A percentile compares a stretch with the other conserved stretches of the same genome.
These are phyloP conservation scores for Melanotaenia parkinsoni DNA, from an alignment of 2,797 vertebrate species.

Conservation along the genomic window DNA sequence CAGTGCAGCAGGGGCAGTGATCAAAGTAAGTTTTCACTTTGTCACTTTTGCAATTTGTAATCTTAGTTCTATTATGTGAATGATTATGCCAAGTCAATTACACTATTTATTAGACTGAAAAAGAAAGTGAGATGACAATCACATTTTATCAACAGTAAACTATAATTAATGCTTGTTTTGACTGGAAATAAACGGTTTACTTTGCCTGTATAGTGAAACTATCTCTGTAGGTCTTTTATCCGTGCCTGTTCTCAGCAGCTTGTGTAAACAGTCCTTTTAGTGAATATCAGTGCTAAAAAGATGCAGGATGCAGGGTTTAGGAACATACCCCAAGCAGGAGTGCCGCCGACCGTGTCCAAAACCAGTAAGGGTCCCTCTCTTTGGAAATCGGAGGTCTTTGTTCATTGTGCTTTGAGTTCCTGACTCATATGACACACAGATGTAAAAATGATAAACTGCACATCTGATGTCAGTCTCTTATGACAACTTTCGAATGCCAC, in stretches of 20 bases:
- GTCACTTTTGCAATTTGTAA: background rate
- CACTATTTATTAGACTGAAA: background rate
- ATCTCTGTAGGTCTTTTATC: background rate
- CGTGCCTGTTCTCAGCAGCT: background rate
- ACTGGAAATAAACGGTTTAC: background rate
- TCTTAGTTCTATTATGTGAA: background rate
- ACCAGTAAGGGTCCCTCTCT: slow-evolving; percentile 66
- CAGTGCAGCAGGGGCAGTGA: background rate
- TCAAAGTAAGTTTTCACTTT: background rate
- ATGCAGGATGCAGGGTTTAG: slow-evolving; percentile 30
- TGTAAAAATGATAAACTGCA: slow-evolving; percentile 19
- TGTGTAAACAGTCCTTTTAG: slow-evolving; percentile 36
- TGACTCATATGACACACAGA: slow-evolving; percentile 33
- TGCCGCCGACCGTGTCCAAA: slow-evolving; percentile 78
- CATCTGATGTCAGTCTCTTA: slow-evolving; percentile 32
- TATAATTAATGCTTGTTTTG: background rate
- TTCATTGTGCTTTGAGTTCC: slow-evolving; percentile 68
- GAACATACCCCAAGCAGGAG: slow-evolving; percentile 83
- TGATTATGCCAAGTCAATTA: background rate
- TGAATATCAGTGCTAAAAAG: slow-evolving; percentile 18
- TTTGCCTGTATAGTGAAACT: background rate
- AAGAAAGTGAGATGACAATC: background rate
- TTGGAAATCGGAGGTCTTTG: slow-evolving; percentile 72
- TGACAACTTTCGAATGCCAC: slow-evolving; percentile 11
- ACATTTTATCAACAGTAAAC: background rate